Evolutionary conservation across 1,140 invertebrate genomes (phyloP).

Genomic region (Pomacea maculata): DNA sequence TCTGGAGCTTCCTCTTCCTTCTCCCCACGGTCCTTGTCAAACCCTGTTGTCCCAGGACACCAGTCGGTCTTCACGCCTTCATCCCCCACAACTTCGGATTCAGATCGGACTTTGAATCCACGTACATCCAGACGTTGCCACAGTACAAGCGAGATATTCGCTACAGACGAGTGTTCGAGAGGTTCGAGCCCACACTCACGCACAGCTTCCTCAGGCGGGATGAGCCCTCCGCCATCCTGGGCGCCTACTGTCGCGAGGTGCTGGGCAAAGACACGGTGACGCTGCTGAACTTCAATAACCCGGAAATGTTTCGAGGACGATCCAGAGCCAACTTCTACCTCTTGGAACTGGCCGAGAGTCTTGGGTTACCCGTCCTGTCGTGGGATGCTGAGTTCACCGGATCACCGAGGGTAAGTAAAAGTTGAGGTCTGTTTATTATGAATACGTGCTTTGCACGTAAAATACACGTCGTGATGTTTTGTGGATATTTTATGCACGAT

Average conservation of each 20-base stretch:
- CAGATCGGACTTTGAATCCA: conserved; percentile 14
- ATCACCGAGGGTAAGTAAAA: conserved; percentile 25
- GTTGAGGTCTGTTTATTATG: not conserved
- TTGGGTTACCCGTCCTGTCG: conserved; percentile 38
- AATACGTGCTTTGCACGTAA: not conserved
- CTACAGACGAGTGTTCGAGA: conserved; percentile 3
- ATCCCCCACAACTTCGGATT: conserved; percentile 27
- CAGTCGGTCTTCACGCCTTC: conserved; percentile 34
- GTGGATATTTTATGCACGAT: too few relatives aligned
- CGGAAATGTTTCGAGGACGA: conserved; percentile 13
- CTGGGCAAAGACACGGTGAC: conserved; percentile 26
- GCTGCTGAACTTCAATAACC: conserved; percentile 41
- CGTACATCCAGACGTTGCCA: conserved; percentile 17
- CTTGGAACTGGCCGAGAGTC: conserved; percentile 25
- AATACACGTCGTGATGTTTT: not conserved
- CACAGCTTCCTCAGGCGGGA: conserved; percentile 28
- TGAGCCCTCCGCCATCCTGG: conserved; percentile 35
- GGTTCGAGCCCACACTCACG: conserved; percentile 3
- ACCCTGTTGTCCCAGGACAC: not conserved
- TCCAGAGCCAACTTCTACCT: conserved; percentile 34
- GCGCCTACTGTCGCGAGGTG: conserved; percentile 31
- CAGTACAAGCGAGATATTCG: conserved; percentile 19
- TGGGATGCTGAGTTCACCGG: conserved; percentile 39
- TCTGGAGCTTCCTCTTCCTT: too few relatives aligned
- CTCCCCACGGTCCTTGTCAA: not conserved